Conservation (phyloP, 2,888 invertebrate genomes). For the Amitus sp. region DNA sequence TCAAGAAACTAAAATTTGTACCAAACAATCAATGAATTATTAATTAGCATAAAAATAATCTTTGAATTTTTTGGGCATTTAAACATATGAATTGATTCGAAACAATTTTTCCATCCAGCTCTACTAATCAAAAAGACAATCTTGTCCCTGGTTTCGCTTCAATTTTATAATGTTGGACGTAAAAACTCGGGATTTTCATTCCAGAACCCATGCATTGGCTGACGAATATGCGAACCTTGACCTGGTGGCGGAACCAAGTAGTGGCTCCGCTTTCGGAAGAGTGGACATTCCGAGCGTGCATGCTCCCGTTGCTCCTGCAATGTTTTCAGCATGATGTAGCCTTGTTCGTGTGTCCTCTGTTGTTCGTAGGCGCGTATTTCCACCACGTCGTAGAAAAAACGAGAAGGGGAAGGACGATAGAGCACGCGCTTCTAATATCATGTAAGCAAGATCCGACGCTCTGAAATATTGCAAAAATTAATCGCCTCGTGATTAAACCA, state of each 20-base stretch:
- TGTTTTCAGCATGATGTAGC: conserved; percentile 80
- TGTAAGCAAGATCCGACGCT: conserved; percentile 68
- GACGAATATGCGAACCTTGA: conserved; percentile 76
- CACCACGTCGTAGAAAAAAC: conserved; percentile 90
- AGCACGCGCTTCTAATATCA: conserved; percentile 77
- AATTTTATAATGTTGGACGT: too few species aligned
- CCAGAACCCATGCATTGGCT: conserved; percentile 80
- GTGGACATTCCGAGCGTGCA: conserved; percentile 94
- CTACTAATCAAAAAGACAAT: too few species aligned
- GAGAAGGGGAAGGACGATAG: conserved; percentile 75
- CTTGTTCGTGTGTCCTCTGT: conserved; percentile 86
- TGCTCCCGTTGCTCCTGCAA: conserved; percentile 90
- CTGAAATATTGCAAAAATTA: not conserved
- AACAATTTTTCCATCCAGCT: too few species aligned
- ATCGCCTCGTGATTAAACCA: conserved; percentile 44
- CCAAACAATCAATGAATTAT: too few species aligned
- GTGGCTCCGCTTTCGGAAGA: conserved; percentile 96
- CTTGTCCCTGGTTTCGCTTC: too few species aligned
- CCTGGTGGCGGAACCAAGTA: conserved; percentile 89
- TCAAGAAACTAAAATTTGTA: too few species aligned
- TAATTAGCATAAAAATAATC: too few species aligned
- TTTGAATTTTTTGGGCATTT: too few species aligned
- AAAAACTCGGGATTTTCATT: too few species aligned
- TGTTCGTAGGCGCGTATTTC: conserved; percentile 95
- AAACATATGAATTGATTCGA: too few species aligned